Conservation (phyloP, 2,113 vertebrate species). For the Zosterops lateralis region DNA sequence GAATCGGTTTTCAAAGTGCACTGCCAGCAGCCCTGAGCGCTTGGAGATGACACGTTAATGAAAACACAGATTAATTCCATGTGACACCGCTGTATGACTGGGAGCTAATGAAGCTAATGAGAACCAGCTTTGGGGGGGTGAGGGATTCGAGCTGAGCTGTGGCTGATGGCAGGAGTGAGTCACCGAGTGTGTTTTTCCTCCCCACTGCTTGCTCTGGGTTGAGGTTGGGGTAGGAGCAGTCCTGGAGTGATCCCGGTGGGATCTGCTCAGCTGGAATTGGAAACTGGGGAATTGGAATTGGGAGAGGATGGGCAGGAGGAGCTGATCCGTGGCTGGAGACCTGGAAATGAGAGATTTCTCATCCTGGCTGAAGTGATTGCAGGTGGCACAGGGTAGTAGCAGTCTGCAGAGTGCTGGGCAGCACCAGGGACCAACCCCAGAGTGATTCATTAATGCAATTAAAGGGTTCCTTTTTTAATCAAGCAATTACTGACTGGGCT, state of each 20-base stretch:
- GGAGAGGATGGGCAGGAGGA: background rate
- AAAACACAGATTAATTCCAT: conserved; percentile 61
- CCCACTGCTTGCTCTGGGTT: background rate
- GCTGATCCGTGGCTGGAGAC: rapidly evolving
- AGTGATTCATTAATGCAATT: background rate
- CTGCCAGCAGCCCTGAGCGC: background rate
- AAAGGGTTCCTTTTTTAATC: background rate
- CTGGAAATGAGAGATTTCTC: rapidly evolving
- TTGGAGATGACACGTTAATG: conserved; percentile 48
- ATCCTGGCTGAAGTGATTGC: background rate
- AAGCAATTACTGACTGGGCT: background rate
- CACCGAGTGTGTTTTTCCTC: rapidly evolving
- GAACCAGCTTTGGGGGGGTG: conserved; percentile 7
- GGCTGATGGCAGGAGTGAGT: conserved; percentile 36
- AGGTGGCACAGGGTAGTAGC: background rate
- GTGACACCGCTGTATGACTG: conserved; percentile 47
- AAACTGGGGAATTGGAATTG: no score
- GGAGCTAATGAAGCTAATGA: conserved; percentile 42
- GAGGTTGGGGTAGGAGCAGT: background rate
- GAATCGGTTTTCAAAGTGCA: conserved; percentile 69
- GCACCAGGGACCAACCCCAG: rapidly evolving
- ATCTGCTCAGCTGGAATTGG: rapidly evolving
- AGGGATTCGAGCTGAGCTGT: background rate
- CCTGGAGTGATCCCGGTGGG: background rate
- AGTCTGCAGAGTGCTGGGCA: background rate